Evolutionary conservation across 2,888 invertebrate species (phyloP), one percentile per base, ranked within the genome.

Genomic region (Hirtodrosophila confusa): DNA sequence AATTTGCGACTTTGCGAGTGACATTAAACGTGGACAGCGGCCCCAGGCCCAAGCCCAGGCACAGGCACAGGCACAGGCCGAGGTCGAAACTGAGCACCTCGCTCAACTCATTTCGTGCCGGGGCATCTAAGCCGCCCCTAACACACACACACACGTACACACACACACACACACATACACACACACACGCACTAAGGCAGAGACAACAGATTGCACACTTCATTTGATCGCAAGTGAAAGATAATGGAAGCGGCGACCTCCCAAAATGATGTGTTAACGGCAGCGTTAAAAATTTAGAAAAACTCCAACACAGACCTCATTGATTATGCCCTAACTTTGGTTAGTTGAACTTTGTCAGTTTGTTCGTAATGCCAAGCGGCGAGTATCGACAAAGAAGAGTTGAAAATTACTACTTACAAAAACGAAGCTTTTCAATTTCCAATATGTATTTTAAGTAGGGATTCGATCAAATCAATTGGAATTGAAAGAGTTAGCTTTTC

Each of bases 1-100:
- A 88, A 86, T 89, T 89, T 89, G 86, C 80, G 79, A 88, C 86
- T 86, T 89, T 88, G 89, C 84, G 80, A 88, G 80, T 80, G 89
- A 88, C 80, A 88, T 86, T 80, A 78, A 88, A 87, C 87, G 87
- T 83, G 82, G 84, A 83, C 88, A 86, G 63, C 72, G 67, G 29
- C 48, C 49, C 48, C 33, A 11, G 23, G 24, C 11, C 33, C 35
- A 55, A 10, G 36, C 24, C 43, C 44, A 55, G 33, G 33, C 31
- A 9, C 36, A 39, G 9, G 0, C 31, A 0, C 9, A 43, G 43
- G 23, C 10, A 29, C 41, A 55, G 24, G 31, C 31, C 44, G 56
- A 55, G 36, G 33, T 29, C 9, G 37, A 43, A 24, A 3, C n/a
- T 8, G 56, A 58, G 64, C 35, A 45, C 39, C 72, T 75, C 50